Base-by-base conservation (phyloP, 2,113 vertebrate species). In the Vanacampus margaritifer region DNA sequence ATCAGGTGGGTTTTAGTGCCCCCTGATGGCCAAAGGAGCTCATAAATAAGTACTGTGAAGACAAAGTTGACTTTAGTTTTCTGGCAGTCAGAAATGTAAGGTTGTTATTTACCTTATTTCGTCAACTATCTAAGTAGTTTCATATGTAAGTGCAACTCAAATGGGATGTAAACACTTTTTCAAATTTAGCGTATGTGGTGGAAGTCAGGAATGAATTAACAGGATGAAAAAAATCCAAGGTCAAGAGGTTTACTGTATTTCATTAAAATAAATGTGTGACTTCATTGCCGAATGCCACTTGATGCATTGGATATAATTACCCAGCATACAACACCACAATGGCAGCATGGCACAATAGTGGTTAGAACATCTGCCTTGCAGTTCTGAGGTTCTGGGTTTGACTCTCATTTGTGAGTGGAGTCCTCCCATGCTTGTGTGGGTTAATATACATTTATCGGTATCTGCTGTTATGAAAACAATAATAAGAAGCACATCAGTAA, bases 1-100 rank as follows among this genome's bases (percentile, higher is more conserved):
- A 68, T 85, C 72, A 75, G 70, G 74, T 82, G 79, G 85, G 78
- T 75, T 82, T 83, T 85, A 84, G 86, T 82, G 90, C 88, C 89
- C 85, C 86, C 88, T 90, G 68, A 86, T 87, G 89, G 84, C 68
- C 67, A 77, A 62, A 69, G 41, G 43, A 59, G 72, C 65, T 57
- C 61, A n/a, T n/a, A n/a, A n/a, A n/a, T n/a, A n/a, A n/a, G n/a
- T n/a, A n/a, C n/a, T n/a, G 21, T 11, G 37, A 76, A 57, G 16
- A n/a, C 58, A 78, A 73, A 74, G 53, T 71, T 64, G 62, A 78
- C 39, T n/a, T n/a, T n/a, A n/a, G n/a, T n/a, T n/a, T 43, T 67
- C 3, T 57, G 53, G 41, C 80, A 82, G 43, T 16, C 17, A 48
- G 5, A 48, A 48, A 48, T 0, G 46, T 6, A 19, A 19, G 19